Evolutionary conservation across 30 jellyfish, hydroid and myxozoan genomes (phyloP), one percentile per base, ranked within the genome.

Genomic region (Calvadosia cruxmelitensis): DNA sequence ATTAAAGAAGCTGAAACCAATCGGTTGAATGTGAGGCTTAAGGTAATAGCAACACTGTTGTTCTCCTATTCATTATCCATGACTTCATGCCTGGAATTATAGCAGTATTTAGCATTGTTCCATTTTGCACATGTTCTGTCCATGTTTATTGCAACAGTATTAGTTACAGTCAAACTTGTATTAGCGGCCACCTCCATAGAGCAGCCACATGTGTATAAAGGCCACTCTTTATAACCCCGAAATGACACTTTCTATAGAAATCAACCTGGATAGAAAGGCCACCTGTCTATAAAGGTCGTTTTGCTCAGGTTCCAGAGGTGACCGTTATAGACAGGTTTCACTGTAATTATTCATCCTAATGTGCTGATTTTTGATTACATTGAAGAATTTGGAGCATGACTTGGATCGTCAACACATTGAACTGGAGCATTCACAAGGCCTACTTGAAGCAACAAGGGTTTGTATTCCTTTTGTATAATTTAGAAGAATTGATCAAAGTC

Each of bases 391-490:
- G 23, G 94, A 87, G 48, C 84, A 77, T 34, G 92, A 77, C 31
- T 49, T 66, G 33, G 64, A 72, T 50, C 76, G 83, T 34, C 79
- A 76, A 12, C 27, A 53, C 33, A 52, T 76, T 2, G 97, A 87
- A 76, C 78, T 87, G 33, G 97, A 87, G 72, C 97, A 87, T 52
- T 69, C 67, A 20, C 95, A 87, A 64, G 94, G 94, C 12, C 79
- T 87, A 1, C 80, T 87, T 16, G 74, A 84, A 49, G 80, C 90
- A 68, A 80, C 97, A 24, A 78, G 97, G 64, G 93, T 79, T n/a
- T n/a, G n/a, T n/a, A n/a, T n/a, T n/a, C n/a, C n/a, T n/a, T n/a
- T n/a, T n/a, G n/a, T n/a, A n/a, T n/a, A n/a, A n/a, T n/a, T n/a
- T n/a, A n/a, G n/a, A n/a, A n/a, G n/a, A n/a, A n/a, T n/a, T n/a